Percentiles rank a stretch among this genome's conserved stretches.
phyloP scores from a whole-genome alignment of 2,888 invertebrate genomes.

The Drosophila mercatorum region DNA sequence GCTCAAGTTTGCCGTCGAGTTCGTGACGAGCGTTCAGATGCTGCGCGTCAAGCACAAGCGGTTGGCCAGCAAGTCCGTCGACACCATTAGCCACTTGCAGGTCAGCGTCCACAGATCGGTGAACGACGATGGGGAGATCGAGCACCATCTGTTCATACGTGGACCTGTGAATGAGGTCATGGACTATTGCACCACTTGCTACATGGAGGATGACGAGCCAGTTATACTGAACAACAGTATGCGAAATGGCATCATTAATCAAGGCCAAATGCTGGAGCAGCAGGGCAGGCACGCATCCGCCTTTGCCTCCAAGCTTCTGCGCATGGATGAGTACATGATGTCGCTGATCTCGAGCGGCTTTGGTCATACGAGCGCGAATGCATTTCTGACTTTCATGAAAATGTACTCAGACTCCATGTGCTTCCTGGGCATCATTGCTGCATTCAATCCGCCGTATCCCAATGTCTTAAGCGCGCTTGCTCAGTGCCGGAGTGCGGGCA shows the following conservation, averaged over 20 bases:
- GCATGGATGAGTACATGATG: constrained; percentile 18
- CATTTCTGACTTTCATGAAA: constrained; percentile 23
- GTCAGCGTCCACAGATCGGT: constrained; percentile 41
- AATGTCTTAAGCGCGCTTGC: constrained; percentile 31
- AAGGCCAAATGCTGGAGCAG: background rate
- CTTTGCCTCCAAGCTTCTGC: constrained; percentile 49
- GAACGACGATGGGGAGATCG: background rate
- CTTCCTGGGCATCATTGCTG: constrained; percentile 57
- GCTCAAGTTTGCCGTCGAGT: constrained; percentile 22
- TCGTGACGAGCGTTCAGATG: constrained; percentile 23
- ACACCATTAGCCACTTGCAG: constrained; percentile 31
- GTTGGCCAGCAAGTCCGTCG: constrained; percentile 37
- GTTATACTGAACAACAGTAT: background rate
- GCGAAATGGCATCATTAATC: background rate
- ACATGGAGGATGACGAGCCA: background rate
- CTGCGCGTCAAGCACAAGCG: constrained; percentile 35
- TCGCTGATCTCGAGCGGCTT: background rate
- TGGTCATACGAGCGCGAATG: background rate
- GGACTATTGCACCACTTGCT: constrained; percentile 26
- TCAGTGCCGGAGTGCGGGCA: constrained; percentile 56
- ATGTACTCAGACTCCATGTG: constrained; percentile 23
- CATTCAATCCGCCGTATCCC: constrained; percentile 32
- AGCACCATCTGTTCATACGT: constrained; percentile 47
- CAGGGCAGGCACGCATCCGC: constrained; percentile 41
- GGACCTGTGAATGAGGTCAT: constrained; percentile 38